These are phyloP conservation scores for Phasia obesa DNA, from an alignment of 2,888 invertebrate species.

Conservation along the genomic window DNA sequence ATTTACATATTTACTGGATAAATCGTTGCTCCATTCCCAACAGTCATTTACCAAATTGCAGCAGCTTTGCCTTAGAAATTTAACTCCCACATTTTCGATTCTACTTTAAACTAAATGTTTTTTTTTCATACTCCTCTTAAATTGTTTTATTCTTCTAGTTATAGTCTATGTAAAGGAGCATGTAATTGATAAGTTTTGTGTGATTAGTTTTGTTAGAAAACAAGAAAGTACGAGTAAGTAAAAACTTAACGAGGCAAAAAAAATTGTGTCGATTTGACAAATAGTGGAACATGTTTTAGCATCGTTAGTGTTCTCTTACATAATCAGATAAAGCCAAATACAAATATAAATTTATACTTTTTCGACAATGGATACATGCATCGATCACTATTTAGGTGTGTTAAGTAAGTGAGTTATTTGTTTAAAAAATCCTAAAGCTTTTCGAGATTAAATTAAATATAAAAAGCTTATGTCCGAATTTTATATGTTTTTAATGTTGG, in stretches of 20 bases:
- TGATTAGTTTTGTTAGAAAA: constrained; percentile 47
- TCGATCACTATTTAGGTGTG: no score
- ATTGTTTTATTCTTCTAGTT: constrained; percentile 2
- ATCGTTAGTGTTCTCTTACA: constrained; percentile 33
- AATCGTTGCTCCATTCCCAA: constrained; percentile 33
- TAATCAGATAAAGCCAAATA: constrained; percentile 34
- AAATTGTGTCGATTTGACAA: constrained; percentile 49
- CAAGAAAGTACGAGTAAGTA: neutral
- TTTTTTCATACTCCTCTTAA: neutral
- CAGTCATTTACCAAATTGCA: constrained; percentile 25
- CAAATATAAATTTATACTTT: constrained; percentile 17
- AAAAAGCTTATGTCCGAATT: no score
- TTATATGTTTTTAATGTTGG: no score
- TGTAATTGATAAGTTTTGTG: constrained; percentile 35
- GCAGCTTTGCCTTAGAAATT: constrained; percentile 11
- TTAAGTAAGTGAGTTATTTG: no score
- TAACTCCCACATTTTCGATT: constrained; percentile 62
- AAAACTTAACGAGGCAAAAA: constrained; percentile 5
- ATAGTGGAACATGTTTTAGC: constrained; percentile 41
- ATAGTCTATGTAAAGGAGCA: constrained; percentile 35
- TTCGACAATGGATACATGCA: neutral
- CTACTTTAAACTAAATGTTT: constrained; percentile 17
- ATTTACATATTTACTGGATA: constrained; percentile 47
- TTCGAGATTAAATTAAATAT: no score
- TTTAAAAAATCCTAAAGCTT: no score